Conservation (phyloP, 2,797 vertebrate genomes). For the Pseudomugil gertrudae region DNA sequence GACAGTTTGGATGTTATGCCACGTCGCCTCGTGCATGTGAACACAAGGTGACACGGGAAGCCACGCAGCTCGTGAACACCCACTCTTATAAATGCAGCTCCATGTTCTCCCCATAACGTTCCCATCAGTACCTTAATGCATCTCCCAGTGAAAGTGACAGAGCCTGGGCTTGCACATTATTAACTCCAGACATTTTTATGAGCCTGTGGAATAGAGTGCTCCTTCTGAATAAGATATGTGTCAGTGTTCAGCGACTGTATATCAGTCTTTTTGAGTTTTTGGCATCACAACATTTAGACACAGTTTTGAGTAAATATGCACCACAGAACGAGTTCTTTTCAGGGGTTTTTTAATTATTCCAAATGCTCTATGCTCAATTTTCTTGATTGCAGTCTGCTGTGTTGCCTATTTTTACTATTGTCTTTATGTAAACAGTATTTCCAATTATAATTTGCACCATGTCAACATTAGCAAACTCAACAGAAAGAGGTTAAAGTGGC, state of each 20-base stretch:
- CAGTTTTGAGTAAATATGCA: slow-evolving; percentile 29
- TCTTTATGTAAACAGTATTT: slow-evolving; percentile 70
- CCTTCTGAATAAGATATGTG: slow-evolving; percentile 73
- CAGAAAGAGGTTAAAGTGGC: slow-evolving; percentile 55
- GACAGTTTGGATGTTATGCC: slow-evolving; percentile 52
- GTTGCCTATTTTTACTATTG: slow-evolving; percentile 50
- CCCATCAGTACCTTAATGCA: slow-evolving; percentile 77
- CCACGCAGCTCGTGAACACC: slow-evolving; percentile 47
- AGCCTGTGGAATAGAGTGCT: slow-evolving; percentile 67
- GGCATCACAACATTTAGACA: slow-evolving; percentile 32
- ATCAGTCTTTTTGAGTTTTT: slow-evolving; percentile 46
- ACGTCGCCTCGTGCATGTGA: slow-evolving; percentile 58
- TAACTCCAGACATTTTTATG: slow-evolving; percentile 77
- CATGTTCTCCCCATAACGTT: slow-evolving; percentile 77
- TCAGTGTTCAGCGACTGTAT: slow-evolving; percentile 42
- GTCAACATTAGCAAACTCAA: slow-evolving; percentile 65
- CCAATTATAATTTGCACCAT: slow-evolving; percentile 61
- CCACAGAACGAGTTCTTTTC: slow-evolving; percentile 14
- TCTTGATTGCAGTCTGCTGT: slow-evolving; percentile 43
- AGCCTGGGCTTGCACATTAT: slow-evolving; percentile 73
- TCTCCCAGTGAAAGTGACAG: slow-evolving; percentile 73
- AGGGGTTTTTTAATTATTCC: slow-evolving; percentile 31
- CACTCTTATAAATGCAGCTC: slow-evolving; percentile 71
- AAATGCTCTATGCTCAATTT: slow-evolving; percentile 47
- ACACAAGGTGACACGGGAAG: slow-evolving; percentile 74